Base-by-base conservation (phyloP, 2,888 invertebrate species). In the Andricus quercusramuli region DNA sequence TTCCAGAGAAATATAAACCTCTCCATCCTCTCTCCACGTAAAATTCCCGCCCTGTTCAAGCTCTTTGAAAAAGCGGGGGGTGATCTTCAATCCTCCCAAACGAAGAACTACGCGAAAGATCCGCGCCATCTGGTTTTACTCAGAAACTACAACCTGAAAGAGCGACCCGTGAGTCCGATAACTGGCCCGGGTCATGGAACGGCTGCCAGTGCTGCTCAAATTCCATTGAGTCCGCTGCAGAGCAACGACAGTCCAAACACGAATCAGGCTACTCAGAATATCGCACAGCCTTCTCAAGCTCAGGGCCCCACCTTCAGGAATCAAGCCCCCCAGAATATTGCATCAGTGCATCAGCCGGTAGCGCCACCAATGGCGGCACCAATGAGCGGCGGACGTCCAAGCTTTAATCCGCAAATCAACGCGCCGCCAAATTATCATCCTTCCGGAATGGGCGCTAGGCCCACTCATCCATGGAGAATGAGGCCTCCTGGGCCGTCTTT, bases 81-180 rank as follows among this genome's bases (percentile, higher is more conserved):
- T 0, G 98, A 98, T 92, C 93, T 97, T 78, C 95, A 94, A 76
- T 94, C 96, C 0, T 96, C 96, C 0, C 96, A 96, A 87, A 96
- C 96, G 20, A 97, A 98, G 92, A 98, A 98, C 92, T 99, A 98
- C 91, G 97, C 98, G 0, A 97, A 98, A 93, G 98, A 97, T 92
- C 96, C 96, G 0, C 94, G 97, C 9, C 97, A 97, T 93, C 93
- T 97, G 80, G 96, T 97, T 3, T 93, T 97, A 13, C 80, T 93
- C 29, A 87, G 91, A 5, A 93, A 93, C 85, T 91, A 91, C 77
- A 91, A 90, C 83, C 86, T 96, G 11, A 96, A 96, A 88, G 96
- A 96, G 87, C 93, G 96, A n/a, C 95, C 96, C 0, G 94, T 96
- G 11, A 96, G 95, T 90, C 96, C 95, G 6, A 93, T 93, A 17